Evolutionary conservation across 2,113 vertebrate genomes (phyloP).

Genomic region (Mesoclemmys tuberculata): DNA sequence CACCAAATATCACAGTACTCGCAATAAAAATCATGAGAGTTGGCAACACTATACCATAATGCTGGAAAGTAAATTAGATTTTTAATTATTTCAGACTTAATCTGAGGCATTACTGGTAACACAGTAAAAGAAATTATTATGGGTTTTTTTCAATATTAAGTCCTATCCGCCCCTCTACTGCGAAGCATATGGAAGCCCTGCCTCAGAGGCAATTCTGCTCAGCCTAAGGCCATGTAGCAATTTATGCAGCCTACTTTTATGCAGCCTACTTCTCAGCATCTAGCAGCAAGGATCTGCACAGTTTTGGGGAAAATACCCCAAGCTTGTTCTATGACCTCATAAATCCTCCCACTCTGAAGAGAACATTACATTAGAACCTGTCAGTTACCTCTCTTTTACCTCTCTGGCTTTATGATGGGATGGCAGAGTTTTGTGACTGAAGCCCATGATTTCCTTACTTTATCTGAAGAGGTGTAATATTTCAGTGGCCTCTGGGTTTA

Average conservation of each 20-base stretch:
- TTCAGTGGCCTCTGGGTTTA: neutral
- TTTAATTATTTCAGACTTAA: no score
- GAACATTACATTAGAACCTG: neutral
- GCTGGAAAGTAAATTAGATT: no score
- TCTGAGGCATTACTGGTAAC: no score
- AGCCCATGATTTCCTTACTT: neutral
- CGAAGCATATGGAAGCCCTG: neutral
- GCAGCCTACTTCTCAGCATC: neutral
- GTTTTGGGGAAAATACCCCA: neutral
- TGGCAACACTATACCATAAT: neutral
- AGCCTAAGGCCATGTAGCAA: neutral
- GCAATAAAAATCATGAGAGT: neutral
- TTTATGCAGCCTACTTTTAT: neutral
- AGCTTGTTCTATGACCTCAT: neutral
- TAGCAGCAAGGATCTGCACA: neutral
- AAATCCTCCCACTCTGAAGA: neutral
- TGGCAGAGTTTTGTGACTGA: neutral
- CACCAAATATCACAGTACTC: neutral
- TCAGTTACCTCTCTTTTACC: neutral
- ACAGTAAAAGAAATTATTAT: no score
- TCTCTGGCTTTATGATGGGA: neutral
- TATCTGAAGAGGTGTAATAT: neutral
- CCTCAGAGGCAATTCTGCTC: no score
- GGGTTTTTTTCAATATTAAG: neutral
- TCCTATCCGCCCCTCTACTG: neutral